Evolutionary conservation across 1,140 invertebrate species (phyloP).

Genomic region (Formica exsecta): DNA sequence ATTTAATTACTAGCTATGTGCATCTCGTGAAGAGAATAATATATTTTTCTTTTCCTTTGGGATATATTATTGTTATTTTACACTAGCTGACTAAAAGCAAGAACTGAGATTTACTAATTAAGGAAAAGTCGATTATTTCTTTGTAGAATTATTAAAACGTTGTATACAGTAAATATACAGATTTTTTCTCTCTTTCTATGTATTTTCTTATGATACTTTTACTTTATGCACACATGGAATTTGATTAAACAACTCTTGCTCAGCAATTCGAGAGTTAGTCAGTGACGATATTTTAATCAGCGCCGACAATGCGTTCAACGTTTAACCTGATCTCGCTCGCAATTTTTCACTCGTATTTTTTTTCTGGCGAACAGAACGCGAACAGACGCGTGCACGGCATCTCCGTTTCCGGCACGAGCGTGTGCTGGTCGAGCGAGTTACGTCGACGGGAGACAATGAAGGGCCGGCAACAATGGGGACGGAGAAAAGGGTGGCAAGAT

Average conservation of each 20-base stretch:
- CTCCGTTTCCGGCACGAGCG: constrained; percentile 32
- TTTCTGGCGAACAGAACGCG: background rate
- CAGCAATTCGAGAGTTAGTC: background rate
- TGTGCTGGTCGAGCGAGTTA: constrained; percentile 52
- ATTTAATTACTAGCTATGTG: background rate
- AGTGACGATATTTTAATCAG: constrained; percentile 13
- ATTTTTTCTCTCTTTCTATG: too few relatives aligned
- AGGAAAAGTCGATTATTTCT: too few relatives aligned
- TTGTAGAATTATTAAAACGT: too few relatives aligned
- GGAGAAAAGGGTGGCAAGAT: constrained; percentile 73
- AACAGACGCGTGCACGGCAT: constrained; percentile 26
- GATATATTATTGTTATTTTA: background rate
- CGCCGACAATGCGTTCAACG: background rate
- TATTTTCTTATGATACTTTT: too few relatives aligned
- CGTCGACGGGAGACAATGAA: constrained; percentile 71
- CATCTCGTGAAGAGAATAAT: background rate
- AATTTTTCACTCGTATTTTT: constrained; percentile 37
- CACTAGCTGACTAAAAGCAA: too few relatives aligned
- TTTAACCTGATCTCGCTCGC: constrained; percentile 11
- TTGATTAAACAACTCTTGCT: background rate
- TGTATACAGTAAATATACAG: too few relatives aligned
- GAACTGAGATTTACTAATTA: too few relatives aligned
- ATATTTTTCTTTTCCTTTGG: background rate
- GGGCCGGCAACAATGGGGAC: constrained; percentile 69
- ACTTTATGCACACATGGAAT: too few relatives aligned